phyloP scores from a whole-genome alignment of 2,888 invertebrate genomes.

The Melipona beecheii region DNA sequence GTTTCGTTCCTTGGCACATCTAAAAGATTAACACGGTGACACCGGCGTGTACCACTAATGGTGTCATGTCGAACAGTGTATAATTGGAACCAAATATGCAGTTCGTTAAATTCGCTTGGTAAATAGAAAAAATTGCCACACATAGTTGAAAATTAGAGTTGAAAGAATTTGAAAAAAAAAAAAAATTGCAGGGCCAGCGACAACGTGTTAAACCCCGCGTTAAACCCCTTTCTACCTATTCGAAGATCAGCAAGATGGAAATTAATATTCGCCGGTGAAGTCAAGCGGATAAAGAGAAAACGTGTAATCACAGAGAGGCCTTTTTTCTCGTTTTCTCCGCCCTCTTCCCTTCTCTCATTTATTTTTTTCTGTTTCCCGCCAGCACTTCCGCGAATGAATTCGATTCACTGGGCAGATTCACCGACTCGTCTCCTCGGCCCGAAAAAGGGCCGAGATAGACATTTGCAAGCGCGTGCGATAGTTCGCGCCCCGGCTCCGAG shows the following conservation, averaged over 20 bases:
- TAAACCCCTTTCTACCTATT: background rate
- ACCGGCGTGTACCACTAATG: too few relatives aligned
- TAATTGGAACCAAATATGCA: background rate
- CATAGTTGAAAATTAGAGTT: too few relatives aligned
- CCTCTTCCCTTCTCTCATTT: background rate
- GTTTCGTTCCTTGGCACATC: background rate
- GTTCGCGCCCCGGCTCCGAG: conserved; percentile 29
- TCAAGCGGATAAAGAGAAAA: conserved; percentile 13
- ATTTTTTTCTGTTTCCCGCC: background rate
- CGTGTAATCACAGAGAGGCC: background rate
- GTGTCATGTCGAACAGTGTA: too few relatives aligned
- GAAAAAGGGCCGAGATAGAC: conserved; percentile 14
- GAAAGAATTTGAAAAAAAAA: too few relatives aligned
- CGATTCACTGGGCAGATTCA: conserved; percentile 58
- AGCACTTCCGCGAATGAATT: conserved; percentile 64
- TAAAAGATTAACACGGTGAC: conserved; percentile 2
- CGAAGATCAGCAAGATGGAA: conserved; percentile 4
- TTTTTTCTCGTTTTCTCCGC: too few relatives aligned
- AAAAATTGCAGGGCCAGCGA: too few relatives aligned
- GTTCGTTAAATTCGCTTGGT: too few relatives aligned
- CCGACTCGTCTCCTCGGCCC: conserved; percentile 31
- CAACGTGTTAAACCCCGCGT: too few relatives aligned
- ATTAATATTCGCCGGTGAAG: conserved; percentile 51
- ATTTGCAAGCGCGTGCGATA: conserved; percentile 49
- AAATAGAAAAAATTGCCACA: too few relatives aligned